These are phyloP conservation scores for Porites divaricata DNA, from an alignment of 92 coral and sea anemone genomes.

Conservation along the genomic window DNA sequence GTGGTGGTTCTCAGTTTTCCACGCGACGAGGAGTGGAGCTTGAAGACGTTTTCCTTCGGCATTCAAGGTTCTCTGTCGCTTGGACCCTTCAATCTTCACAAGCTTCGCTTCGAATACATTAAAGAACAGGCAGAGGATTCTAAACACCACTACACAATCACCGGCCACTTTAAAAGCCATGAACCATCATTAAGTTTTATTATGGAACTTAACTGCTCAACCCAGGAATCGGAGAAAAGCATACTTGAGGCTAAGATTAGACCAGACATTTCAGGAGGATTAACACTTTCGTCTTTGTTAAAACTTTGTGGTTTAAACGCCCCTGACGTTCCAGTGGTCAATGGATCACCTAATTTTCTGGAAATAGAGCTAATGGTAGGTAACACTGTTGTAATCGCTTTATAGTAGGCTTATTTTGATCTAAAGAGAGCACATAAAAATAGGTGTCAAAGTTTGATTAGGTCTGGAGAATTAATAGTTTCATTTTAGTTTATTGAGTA, in stretches of 20 bases:
- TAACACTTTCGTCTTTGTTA: slow-evolving; percentile 6
- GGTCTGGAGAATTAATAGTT: no score
- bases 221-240: background rate
- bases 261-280: slow-evolving; percentile 11
- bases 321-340: slow-evolving; percentile 3
- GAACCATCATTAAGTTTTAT: background rate
- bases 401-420: no score
- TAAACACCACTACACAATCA: background rate
- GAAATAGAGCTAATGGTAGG: slow-evolving; percentile 17
- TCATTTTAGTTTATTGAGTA: no score
- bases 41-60: background rate
- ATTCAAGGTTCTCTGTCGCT: slow-evolving; percentile 10
- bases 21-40: background rate
- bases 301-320: background rate
- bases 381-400: background rate
- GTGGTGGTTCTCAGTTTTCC: slow-evolving; percentile 10
- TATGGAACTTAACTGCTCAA: slow-evolving; percentile 12
- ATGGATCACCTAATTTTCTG: slow-evolving; percentile 14
- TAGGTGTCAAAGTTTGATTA: no score
- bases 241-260: slow-evolving; percentile 2
- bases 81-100: slow-evolving; percentile 15
- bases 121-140: background rate
- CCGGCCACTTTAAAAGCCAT: slow-evolving; percentile 10
- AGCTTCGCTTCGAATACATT: background rate
- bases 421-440: no score